Percentiles rank a stretch among this genome's conserved stretches.
Evolutionary conservation across 2,888 invertebrate genomes (phyloP).

Genomic region (Amiota communis): DNA sequence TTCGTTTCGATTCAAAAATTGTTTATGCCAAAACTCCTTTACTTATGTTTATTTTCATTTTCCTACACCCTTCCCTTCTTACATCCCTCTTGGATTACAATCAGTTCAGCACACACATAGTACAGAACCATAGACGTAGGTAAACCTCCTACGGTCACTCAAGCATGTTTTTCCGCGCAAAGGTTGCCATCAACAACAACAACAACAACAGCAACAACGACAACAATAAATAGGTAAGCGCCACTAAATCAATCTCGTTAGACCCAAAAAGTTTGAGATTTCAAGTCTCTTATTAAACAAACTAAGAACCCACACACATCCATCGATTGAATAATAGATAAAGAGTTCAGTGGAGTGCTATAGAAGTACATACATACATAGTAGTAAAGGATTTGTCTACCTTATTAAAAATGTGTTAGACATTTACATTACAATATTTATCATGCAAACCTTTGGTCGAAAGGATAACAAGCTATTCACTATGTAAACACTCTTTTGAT

Average conservation of each 20-base stretch:
- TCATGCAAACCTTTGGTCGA: not conserved
- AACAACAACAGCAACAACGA: not conserved
- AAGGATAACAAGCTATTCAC: constrained; percentile 27
- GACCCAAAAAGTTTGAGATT: constrained; percentile 2
- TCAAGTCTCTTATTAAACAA: constrained; percentile 4
- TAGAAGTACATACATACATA: not conserved
- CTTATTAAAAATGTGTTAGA: constrained; percentile 15
- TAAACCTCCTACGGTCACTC: not conserved
- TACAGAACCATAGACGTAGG: not conserved
- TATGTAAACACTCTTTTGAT: constrained; percentile 50
- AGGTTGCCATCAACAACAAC: not conserved
- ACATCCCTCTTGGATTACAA: not conserved
- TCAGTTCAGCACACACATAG: not conserved
- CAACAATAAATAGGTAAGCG: not conserved
- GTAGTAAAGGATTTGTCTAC: not conserved
- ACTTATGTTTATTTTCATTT: not conserved
- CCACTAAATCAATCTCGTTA: constrained; percentile 14
- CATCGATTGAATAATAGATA: not conserved
- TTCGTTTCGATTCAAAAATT: too few species aligned
- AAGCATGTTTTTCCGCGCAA: not conserved
- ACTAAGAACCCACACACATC: not conserved
- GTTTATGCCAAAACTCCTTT: too few species aligned
- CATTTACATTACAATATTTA: not conserved
- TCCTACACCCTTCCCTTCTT: not conserved
- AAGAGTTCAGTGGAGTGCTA: not conserved